Evolutionary conservation across 1,140 invertebrate species (phyloP).

Genomic region (Drosophila truncata): DNA sequence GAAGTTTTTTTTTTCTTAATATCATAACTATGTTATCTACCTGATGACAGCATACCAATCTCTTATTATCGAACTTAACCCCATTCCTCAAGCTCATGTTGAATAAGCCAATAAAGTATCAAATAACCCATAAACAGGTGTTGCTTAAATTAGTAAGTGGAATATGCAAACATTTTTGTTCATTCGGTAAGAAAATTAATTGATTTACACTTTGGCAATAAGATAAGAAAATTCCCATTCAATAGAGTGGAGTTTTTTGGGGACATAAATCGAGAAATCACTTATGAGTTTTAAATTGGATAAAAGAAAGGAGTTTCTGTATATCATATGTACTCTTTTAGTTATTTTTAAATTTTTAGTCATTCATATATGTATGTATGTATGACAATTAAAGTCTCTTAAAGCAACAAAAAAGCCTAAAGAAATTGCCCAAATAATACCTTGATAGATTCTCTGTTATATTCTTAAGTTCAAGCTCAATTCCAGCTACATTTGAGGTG

Average conservation of each 20-base stretch:
- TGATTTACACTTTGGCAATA: slow-evolving; percentile 4
- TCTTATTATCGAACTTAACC: background rate
- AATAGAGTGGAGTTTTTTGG: background rate
- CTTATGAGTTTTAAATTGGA: slow-evolving; percentile 2
- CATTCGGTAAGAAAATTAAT: slow-evolving; percentile 13
- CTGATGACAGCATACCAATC: background rate
- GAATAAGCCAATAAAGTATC: slow-evolving; percentile 22
- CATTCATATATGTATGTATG: too few relatives aligned
- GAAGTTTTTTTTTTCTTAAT: background rate
- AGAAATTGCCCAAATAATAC: background rate
- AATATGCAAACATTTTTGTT: slow-evolving; percentile 11
- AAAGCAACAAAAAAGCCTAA: background rate
- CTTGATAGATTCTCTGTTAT: background rate
- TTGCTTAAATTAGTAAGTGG: slow-evolving; percentile 13
- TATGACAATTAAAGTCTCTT: background rate
- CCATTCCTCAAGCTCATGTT: slow-evolving; percentile 13
- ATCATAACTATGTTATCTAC: background rate
- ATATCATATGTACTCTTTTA: background rate
- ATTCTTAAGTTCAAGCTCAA: background rate
- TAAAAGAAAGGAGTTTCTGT: background rate
- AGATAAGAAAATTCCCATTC: slow-evolving; percentile 12
- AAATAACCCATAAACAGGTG: slow-evolving; percentile 24
- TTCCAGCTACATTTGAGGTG: background rate
- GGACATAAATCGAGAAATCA: background rate
- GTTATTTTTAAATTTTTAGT: background rate